phyloP scores from a whole-genome alignment of 1,140 invertebrate genomes.

The Scaptomyza montana region DNA sequence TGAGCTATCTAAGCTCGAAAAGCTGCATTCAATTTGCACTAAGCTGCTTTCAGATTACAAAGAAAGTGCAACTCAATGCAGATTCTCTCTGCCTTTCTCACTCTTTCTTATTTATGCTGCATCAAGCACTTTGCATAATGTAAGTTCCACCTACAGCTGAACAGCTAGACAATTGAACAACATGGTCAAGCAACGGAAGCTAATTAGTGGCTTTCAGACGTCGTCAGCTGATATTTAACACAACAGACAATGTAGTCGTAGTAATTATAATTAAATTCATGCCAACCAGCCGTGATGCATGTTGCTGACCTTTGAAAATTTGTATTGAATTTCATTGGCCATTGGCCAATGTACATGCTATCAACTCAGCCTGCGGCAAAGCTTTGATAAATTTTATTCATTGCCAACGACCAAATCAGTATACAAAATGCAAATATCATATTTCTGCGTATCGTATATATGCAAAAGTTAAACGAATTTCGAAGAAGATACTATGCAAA shows the following conservation, averaged over 20 bases:
- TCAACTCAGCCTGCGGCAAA: slow-evolving; percentile 30
- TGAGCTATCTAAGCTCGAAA: slow-evolving; percentile 18
- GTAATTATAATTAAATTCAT: slow-evolving; percentile 36
- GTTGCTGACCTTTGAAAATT: not conserved
- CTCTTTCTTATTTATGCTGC: slow-evolving; percentile 14
- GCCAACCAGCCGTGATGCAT: too few species aligned
- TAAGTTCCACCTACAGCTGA: slow-evolving; percentile 35
- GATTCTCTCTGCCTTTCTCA: not conserved
- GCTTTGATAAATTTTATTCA: slow-evolving; percentile 12
- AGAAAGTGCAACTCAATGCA: slow-evolving; percentile 8
- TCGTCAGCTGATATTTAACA: slow-evolving; percentile 33
- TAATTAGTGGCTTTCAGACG: slow-evolving; percentile 20
- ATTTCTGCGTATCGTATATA: slow-evolving; percentile 11
- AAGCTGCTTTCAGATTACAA: slow-evolving; percentile 15
- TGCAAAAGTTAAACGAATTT: slow-evolving; percentile 20
- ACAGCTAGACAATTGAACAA: not conserved
- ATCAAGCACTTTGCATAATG: slow-evolving; percentile 54
- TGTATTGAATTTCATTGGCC: slow-evolving; percentile 1
- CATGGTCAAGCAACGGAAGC: slow-evolving; percentile 1
- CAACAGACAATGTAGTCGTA: slow-evolving; percentile 5
- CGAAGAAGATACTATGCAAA: slow-evolving; percentile 23
- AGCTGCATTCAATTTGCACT: slow-evolving; percentile 34
- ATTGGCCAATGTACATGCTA: slow-evolving; percentile 24
- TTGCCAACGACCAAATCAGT: not conserved
- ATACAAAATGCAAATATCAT: slow-evolving; percentile 14